Conservation (phyloP, 1,140 invertebrate species). For the Kradibia gibbosae region DNA sequence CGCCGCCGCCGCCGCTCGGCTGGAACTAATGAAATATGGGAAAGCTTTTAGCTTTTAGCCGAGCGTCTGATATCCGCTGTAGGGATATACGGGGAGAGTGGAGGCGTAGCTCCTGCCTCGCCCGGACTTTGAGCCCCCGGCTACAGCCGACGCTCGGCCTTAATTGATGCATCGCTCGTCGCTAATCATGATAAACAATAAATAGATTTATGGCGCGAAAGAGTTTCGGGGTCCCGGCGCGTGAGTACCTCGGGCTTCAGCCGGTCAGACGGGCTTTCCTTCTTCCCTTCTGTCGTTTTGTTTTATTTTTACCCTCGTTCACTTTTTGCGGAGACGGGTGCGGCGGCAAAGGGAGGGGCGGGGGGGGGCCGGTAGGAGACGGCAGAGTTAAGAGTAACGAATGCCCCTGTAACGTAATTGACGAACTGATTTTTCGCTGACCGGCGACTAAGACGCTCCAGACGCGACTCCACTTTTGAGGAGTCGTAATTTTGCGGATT, state of each 20-base stretch:
- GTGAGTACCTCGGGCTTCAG: not conserved
- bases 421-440: constrained; percentile 48
- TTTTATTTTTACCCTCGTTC: no score
- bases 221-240: constrained; percentile 2
- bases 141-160: constrained; percentile 45
- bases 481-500: no score
- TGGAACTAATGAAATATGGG: constrained; percentile 70
- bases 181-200: constrained; percentile 68
- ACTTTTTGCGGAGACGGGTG: no score
- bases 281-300: no score
- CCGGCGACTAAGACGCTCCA: not conserved
- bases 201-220: constrained; percentile 61
- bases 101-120: not conserved
- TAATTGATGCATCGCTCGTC: constrained; percentile 67
- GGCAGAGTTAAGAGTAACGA: no score
- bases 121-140: constrained; percentile 42
- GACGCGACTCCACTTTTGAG: not conserved
- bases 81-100: constrained; percentile 10
- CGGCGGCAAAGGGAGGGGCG: no score
- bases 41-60: constrained; percentile 71
- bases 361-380: no score
- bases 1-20: constrained; percentile 52
- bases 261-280: not conserved
- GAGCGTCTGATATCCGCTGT: constrained; percentile 65
- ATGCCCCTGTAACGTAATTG: constrained; percentile 30